Conservation (phyloP, 2,888 invertebrate species). For the Orchesellides sinensis region DNA sequence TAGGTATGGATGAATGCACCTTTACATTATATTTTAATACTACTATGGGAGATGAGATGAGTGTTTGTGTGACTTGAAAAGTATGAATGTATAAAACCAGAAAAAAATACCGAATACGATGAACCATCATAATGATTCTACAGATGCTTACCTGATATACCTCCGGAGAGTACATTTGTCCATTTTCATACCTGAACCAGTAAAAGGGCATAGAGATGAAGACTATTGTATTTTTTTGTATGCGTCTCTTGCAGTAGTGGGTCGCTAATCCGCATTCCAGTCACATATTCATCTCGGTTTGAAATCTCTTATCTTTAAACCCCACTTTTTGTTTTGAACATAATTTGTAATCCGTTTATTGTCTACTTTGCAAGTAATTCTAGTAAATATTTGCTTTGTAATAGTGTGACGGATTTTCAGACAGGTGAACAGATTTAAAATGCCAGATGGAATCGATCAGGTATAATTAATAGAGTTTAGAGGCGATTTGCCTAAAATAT, state of each 20-base stretch:
- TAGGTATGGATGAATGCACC: background rate
- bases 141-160: background rate
- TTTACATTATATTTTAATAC: no score
- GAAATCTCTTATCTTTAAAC: constrained; percentile 7
- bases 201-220: background rate
- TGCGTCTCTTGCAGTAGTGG: background rate
- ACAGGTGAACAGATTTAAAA: no score
- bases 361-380: constrained; percentile 2
- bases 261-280: constrained; percentile 45
- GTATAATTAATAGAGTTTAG: no score
- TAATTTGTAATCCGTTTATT: constrained; percentile 46
- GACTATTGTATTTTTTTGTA: background rate
- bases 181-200: background rate
- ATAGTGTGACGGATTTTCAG: background rate
- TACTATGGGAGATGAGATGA: no score
- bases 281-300: constrained; percentile 15
- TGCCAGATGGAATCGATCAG: no score
- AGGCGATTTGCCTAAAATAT: no score
- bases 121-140: no score
- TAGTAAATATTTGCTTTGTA: background rate
- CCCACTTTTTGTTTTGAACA: constrained; percentile 14
- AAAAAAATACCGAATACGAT: background rate
- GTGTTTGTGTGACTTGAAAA: background rate
- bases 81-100: background rate
- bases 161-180: background rate